Conservation (phyloP, 2,113 vertebrate genomes). For the Bubo blakistoni region DNA sequence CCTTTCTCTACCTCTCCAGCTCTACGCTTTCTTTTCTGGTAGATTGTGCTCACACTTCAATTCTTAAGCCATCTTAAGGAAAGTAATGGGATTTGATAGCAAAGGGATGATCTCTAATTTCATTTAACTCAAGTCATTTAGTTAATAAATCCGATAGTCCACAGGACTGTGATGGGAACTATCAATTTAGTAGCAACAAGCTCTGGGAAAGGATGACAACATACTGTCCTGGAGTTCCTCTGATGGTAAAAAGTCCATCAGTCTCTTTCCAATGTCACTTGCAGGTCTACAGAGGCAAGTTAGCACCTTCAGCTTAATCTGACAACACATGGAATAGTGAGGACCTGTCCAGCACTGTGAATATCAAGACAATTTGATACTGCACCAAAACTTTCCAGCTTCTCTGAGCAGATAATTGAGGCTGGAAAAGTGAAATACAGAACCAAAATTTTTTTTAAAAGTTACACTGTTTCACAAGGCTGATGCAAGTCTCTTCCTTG, state of each 20-base stretch:
- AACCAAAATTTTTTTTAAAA: not conserved
- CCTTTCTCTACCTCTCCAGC: not conserved
- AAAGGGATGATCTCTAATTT: constrained; percentile 48
- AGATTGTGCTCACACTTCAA: not conserved
- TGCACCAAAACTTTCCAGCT: not conserved
- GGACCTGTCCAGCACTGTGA: not conserved
- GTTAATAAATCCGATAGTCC: not conserved
- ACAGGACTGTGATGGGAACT: not conserved
- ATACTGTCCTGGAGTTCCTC: not conserved
- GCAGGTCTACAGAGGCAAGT: not conserved
- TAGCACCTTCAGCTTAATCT: not conserved
- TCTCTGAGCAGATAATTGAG: not conserved
- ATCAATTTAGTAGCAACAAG: not conserved
- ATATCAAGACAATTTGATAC: not conserved
- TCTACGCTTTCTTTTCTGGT: not conserved
- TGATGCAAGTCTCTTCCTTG: not conserved
- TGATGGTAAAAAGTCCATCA: not conserved
- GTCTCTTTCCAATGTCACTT: not conserved
- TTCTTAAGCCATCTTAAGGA: constrained; percentile 51
- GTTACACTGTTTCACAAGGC: not conserved
- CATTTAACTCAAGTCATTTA: constrained; percentile 9
- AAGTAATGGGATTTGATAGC: constrained; percentile 53
- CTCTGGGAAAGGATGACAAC: not conserved
- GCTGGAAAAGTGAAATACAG: not conserved
- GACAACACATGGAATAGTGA: not conserved